Base-by-base conservation (phyloP, 2,797 vertebrate species). In the Petrocephalus schoutedeni region DNA sequence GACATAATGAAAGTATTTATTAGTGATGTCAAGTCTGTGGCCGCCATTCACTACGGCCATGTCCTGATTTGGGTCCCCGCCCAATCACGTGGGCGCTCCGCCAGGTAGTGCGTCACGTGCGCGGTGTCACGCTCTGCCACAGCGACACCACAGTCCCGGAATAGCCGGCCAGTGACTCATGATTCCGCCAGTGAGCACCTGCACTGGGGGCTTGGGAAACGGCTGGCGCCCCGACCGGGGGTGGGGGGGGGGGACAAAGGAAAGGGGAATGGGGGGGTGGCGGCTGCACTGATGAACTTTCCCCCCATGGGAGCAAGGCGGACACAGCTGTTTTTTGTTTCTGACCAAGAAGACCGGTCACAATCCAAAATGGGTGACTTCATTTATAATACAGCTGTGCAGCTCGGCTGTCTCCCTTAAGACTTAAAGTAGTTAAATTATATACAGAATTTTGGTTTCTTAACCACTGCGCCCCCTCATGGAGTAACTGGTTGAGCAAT, bases 121-220 rank as follows among this genome's bases (percentile, higher is more conserved):
- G 1, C 21, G 12, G 49, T 19, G 21, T 56, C 87, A 10, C 28
- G 9, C 19, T n/a, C 67, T 53, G 19, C 3, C 71, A 49, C 36
- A 10, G 21, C 41, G 54, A 89, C 85, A 51, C 92, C 90, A 89
- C 88, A n/a, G n/a, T 92, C 92, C 92, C 90, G 88, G 91, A 95
- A 95, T 94, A 95, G 93, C 89, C 91, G 89, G 87, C 87, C 92
- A 89, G 87, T 71, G 92, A 89, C 87, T 91, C 91, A 89, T 93
- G 94, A 95, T 95, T 93, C 92, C 89, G 91, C 95, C 94, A 94
- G 92, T 89, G 90, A 91, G 91, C 94, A 93, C 93, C 94, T 94
- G 93, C 91, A 91, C 16, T n/a, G 10, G 41, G 41, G 23, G 1
- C 86, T 86, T 5, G 16, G 45, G 77, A 84, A 77, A 56, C 59